Conservation (phyloP, 2,113 vertebrate genomes). For the Tetraodon nigroviridis region DNA sequence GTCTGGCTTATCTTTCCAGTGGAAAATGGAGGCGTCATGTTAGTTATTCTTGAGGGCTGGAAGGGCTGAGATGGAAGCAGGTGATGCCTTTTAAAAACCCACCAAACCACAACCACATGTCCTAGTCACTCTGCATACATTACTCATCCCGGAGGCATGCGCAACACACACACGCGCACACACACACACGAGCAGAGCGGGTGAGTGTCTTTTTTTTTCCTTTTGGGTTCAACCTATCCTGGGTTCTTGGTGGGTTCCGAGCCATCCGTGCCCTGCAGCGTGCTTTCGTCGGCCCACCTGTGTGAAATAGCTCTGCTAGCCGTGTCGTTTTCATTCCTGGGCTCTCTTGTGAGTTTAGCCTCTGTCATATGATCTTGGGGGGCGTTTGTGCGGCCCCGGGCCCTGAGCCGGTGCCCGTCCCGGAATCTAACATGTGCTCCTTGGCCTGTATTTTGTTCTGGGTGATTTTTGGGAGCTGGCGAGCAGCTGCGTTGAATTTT, state of each 20-base stretch:
- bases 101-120: slow-evolving; percentile 67
- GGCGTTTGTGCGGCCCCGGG: slow-evolving; percentile 23
- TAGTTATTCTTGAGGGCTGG: slow-evolving; percentile 60
- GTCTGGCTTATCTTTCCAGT: slow-evolving; percentile 49
- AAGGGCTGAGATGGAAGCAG: slow-evolving; percentile 60
- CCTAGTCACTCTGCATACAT: slow-evolving; percentile 55
- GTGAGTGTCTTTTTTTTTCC: slow-evolving; percentile 1
- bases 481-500: too few relatives aligned
- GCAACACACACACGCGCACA: background rate
- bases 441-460: too few relatives aligned
- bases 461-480: too few relatives aligned
- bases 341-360: slow-evolving; percentile 39
- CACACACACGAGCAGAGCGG: background rate
- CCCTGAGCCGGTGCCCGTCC: slow-evolving; percentile 31
- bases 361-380: slow-evolving; percentile 33
- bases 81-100: slow-evolving; percentile 70
- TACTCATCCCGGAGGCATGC: slow-evolving; percentile 58
- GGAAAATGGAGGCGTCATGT: slow-evolving; percentile 57
- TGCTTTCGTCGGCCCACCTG: background rate
- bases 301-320: slow-evolving; percentile 6
- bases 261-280: too few relatives aligned
- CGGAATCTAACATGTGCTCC: background rate
- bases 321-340: slow-evolving; percentile 47
- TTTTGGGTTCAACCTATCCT: slow-evolving; percentile 2
- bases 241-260: background rate